Conservation (phyloP, 2,113 vertebrate genomes). For the Eptatretus burgeri region DNA sequence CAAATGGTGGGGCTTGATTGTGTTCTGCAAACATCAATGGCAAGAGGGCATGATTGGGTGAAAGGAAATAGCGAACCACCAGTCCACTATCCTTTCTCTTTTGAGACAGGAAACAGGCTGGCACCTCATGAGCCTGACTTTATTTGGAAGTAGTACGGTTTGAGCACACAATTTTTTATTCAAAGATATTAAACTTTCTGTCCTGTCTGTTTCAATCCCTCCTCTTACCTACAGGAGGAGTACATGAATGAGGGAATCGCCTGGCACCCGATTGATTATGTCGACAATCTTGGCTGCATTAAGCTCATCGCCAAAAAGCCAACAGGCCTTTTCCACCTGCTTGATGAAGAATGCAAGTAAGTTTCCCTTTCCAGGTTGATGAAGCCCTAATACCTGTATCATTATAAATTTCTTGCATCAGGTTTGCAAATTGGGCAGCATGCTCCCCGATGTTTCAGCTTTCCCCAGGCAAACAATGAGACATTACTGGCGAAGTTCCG, state of each 20-base stretch:
- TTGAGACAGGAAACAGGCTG: too few relatives aligned
- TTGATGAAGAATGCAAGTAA: conserved; percentile 98
- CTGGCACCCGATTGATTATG: conserved; percentile 90
- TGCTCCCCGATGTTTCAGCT: neutral
- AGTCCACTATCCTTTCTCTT: too few relatives aligned
- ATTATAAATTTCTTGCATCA: too few relatives aligned
- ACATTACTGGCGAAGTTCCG: conserved; percentile 4
- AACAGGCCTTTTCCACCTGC: conserved; percentile 69
- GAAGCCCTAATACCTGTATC: too few relatives aligned
- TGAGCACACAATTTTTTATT: neutral
- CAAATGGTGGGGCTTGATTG: too few relatives aligned
- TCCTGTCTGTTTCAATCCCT: conserved; percentile 9
- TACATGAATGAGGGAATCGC: conserved; percentile 69
- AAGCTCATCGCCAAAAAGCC: conserved; percentile 93
- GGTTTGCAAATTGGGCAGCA: neutral
- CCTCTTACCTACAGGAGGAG: conserved; percentile 36
- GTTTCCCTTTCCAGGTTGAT: conserved; percentile 13
- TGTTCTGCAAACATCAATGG: too few relatives aligned
- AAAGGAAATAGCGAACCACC: too few relatives aligned
- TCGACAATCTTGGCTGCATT: conserved; percentile 80
- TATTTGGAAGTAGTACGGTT: too few relatives aligned
- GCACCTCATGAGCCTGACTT: too few relatives aligned
- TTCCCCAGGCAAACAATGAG: neutral
- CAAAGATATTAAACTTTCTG: neutral
- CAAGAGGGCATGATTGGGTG: too few relatives aligned